Evolutionary conservation across 2,797 vertebrate species (phyloP).

Genomic region (Chelon labrosus): DNA sequence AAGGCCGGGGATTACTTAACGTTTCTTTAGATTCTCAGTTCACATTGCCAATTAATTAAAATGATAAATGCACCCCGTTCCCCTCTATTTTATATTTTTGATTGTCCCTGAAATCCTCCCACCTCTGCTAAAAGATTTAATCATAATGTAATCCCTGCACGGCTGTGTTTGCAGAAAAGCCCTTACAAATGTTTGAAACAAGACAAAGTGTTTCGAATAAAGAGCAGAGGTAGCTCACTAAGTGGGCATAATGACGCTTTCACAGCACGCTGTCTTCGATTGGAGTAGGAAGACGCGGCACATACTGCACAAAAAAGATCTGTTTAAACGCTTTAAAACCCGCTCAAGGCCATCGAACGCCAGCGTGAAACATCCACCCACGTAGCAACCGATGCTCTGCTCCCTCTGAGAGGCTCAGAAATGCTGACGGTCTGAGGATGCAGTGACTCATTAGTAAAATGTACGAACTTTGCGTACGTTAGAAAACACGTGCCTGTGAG

Average conservation of each 20-base stretch:
- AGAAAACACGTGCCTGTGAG: not conserved
- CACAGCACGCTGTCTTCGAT: slow-evolving; percentile 1
- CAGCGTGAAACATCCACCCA: slow-evolving; percentile 48
- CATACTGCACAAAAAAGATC: not conserved
- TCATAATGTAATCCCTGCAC: slow-evolving; percentile 29
- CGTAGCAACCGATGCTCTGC: slow-evolving; percentile 32
- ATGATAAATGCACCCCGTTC: slow-evolving; percentile 19
- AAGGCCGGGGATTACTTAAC: slow-evolving; percentile 22
- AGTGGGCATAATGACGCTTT: slow-evolving; percentile 26
- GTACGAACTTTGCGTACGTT: not conserved
- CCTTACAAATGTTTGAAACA: slow-evolving; percentile 12
- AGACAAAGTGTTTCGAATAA: slow-evolving; percentile 29
- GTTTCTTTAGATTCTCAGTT: slow-evolving; percentile 34
- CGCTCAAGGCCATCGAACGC: slow-evolving; percentile 33
- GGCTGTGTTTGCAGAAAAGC: slow-evolving; percentile 15
- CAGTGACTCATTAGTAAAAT: slow-evolving; percentile 35
- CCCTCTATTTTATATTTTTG: not conserved
- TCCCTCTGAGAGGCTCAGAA: slow-evolving; percentile 2
- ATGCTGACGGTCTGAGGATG: slow-evolving; percentile 19
- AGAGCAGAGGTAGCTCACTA: slow-evolving; percentile 27
- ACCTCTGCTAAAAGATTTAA: slow-evolving; percentile 20
- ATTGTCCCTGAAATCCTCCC: slow-evolving; percentile 38
- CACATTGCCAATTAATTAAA: slow-evolving; percentile 14
- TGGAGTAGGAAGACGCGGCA: slow-evolving; percentile 1
- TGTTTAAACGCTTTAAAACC: slow-evolving; percentile 42